These are phyloP conservation scores for Lutra lutra DNA, from an alignment of 2,797 vertebrate genomes.

Conservation along the genomic window DNA sequence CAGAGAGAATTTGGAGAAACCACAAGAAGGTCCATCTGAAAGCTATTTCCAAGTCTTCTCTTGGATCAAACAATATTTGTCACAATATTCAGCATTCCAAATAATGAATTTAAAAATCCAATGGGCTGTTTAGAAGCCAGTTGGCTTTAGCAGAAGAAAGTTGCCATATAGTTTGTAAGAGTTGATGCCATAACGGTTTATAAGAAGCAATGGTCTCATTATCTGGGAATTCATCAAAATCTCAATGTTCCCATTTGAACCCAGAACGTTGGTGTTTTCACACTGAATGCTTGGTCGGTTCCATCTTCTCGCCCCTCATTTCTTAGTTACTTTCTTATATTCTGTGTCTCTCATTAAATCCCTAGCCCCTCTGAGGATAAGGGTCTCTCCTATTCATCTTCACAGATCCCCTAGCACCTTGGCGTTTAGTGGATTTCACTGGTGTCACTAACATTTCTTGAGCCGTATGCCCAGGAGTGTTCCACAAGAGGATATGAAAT, in stretches of 20 bases:
- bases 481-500: not conserved
- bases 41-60: not conserved
- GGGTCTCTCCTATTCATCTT: not conserved
- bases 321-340: not conserved
- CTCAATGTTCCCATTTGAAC: not conserved
- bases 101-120: not conserved
- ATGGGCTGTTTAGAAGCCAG: not conserved
- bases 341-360: not conserved
- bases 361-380: not conserved
- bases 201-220: not conserved
- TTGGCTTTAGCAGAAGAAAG: not conserved
- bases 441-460: not conserved
- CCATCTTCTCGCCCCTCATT: not conserved
- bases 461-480: not conserved
- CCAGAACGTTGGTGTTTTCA: not conserved
- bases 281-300: not conserved
- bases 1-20: not conserved
- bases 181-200: not conserved
- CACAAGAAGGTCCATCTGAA: not conserved
- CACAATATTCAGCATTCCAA: not conserved
- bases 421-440: not conserved
- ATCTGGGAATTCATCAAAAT: not conserved
- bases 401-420: too few relatives aligned
- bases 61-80: not conserved
- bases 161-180: not conserved